These are phyloP conservation scores for Pecten maximus DNA, from an alignment of 2,888 invertebrate genomes.

Conservation along the genomic window DNA sequence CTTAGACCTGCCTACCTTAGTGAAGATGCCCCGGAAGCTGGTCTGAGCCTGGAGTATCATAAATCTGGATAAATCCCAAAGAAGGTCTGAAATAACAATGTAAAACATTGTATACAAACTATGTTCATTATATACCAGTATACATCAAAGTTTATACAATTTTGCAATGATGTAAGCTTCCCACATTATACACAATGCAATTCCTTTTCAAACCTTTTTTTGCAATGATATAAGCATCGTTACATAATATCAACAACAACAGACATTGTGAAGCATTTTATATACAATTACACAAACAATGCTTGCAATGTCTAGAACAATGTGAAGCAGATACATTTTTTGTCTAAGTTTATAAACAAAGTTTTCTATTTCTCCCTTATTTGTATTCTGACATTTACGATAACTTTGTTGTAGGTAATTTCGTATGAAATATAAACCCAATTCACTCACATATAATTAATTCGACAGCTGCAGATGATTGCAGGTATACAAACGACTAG, in stretches of 20 bases:
- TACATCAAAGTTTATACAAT: not conserved
- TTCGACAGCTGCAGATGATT: not conserved
- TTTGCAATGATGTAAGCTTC: constrained; percentile 4
- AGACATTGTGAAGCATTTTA: not conserved
- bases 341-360: not conserved
- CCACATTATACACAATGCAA: not conserved
- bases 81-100: not conserved
- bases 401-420: not conserved
- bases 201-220: not conserved
- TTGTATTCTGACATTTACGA: not conserved
- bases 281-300: constrained; percentile 13
- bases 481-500: not conserved
- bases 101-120: not conserved
- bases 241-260: not conserved
- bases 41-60: not conserved
- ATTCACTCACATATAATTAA: not conserved
- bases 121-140: not conserved
- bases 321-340: not conserved
- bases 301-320: not conserved
- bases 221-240: constrained; percentile 4
- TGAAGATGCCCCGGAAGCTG: constrained; percentile 4
- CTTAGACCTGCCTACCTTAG: not conserved
- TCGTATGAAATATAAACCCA: not conserved
- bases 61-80: constrained; percentile 20
- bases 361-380: not conserved